Percentiles rank a stretch among this genome's conserved stretches.
phyloP scores from a whole-genome alignment of 2,797 vertebrate species.

The Pipistrellus nathusii region DNA sequence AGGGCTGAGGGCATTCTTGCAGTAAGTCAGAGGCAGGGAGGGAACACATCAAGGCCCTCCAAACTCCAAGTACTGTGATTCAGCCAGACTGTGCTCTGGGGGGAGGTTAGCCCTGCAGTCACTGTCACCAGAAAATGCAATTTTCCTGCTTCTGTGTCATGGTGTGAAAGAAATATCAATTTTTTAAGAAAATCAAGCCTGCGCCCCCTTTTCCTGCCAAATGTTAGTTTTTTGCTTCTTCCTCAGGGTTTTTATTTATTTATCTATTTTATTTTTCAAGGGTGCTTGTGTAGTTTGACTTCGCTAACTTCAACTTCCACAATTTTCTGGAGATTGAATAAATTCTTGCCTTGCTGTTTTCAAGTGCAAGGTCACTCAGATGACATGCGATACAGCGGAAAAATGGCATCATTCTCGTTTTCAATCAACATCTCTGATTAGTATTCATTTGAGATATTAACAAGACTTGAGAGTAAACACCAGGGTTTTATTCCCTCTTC shows the following conservation, averaged over 20 bases:
- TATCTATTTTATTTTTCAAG: conserved; percentile 47
- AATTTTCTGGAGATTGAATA: conserved; percentile 63
- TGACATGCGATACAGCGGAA: background rate
- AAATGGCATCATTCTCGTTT: conserved; percentile 36
- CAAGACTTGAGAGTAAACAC: conserved; percentile 55
- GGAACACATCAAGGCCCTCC: background rate
- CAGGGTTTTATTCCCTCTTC: conserved; percentile 69
- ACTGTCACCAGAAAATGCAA: background rate
- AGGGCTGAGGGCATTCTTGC: background rate
- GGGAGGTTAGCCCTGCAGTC: background rate
- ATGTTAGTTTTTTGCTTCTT: conserved; percentile 45
- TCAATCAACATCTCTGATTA: conserved; percentile 15
- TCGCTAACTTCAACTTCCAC: conserved; percentile 57
- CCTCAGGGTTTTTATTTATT: background rate
- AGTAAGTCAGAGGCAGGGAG: background rate
- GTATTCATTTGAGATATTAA: conserved; percentile 54
- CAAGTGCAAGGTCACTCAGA: conserved; percentile 57
- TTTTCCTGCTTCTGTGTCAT: background rate
- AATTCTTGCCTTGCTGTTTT: conserved; percentile 35
- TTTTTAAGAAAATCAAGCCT: conserved; percentile 16
- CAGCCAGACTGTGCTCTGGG: background rate
- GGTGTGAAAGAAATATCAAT: background rate
- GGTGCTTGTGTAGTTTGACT: background rate
- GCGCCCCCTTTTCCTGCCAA: background rate
- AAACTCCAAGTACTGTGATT: background rate